Evolutionary conservation across 1,140 invertebrate species (phyloP).

Genomic region (Lethrus apterus): DNA sequence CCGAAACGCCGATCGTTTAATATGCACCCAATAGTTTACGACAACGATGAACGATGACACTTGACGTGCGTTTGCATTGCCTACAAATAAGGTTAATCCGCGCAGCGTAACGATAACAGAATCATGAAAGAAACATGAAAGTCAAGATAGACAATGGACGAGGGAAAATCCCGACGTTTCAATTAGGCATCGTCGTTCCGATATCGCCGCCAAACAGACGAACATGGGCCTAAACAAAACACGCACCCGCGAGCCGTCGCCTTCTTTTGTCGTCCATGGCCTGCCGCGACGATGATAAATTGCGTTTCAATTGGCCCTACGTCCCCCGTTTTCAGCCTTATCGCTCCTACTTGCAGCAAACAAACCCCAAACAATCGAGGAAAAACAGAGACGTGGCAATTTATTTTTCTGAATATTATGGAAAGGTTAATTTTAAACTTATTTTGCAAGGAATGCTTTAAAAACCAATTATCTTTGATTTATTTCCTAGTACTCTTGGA

Average conservation of each 20-base stretch:
- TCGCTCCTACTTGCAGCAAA: slow-evolving; percentile 7
- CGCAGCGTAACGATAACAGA: background rate
- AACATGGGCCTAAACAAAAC: slow-evolving; percentile 34
- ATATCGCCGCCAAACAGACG: slow-evolving; percentile 30
- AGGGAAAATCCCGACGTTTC: slow-evolving; percentile 4
- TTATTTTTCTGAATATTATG: too few relatives aligned
- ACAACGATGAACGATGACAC: too few relatives aligned
- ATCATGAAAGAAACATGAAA: slow-evolving; percentile 1
- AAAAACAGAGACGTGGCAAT: background rate
- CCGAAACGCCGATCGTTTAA: too few relatives aligned
- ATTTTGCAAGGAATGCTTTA: too few relatives aligned
- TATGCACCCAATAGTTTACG: too few relatives aligned
- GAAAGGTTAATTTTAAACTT: too few relatives aligned
- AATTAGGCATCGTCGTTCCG: slow-evolving; percentile 15
- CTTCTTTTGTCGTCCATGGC: slow-evolving; percentile 28
- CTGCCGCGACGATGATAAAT: slow-evolving; percentile 35
- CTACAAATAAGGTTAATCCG: slow-evolving; percentile 5
- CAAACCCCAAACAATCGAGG: background rate
- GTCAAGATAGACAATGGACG: background rate
- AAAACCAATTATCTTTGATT: too few relatives aligned
- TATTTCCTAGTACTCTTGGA: too few relatives aligned
- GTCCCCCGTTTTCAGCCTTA: slow-evolving; percentile 10
- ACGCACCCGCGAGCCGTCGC: slow-evolving; percentile 24
- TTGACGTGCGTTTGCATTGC: too few relatives aligned
- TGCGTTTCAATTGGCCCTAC: slow-evolving; percentile 30